Evolutionary conservation across 2,888 invertebrate genomes (phyloP).

Genomic region (Nemotelus nigrinus): DNA sequence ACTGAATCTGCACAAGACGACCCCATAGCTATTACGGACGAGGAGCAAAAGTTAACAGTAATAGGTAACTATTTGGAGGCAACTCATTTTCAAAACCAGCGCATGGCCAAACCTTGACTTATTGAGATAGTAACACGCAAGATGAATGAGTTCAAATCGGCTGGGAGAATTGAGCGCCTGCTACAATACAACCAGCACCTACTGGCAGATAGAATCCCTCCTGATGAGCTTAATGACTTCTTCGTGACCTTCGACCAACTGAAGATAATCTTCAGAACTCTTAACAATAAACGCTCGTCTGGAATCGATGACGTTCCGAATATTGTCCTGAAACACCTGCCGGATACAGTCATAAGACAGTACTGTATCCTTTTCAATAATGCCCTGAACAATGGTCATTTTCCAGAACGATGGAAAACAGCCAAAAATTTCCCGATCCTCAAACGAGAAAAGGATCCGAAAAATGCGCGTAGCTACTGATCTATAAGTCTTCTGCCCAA

Average conservation of each 20-base stretch:
- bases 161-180: background rate
- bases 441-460: slow-evolving; percentile 50
- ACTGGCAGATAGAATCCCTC: background rate
- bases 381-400: slow-evolving; percentile 1
- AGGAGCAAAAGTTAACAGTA: too few species aligned
- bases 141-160: background rate
- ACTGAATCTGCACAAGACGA: background rate
- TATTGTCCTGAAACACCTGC: background rate
- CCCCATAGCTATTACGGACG: background rate
- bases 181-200: background rate
- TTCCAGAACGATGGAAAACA: slow-evolving; percentile 50
- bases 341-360: background rate
- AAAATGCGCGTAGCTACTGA: slow-evolving; percentile 49
- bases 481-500: slow-evolving; percentile 54
- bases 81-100: background rate
- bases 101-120: background rate
- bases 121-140: background rate
- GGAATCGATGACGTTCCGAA: slow-evolving; percentile 15
- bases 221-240: background rate
- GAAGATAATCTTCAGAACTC: background rate
- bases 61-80: background rate
- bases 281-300: slow-evolving; percentile 16
- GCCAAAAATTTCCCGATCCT: slow-evolving; percentile 52
- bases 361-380: slow-evolving; percentile 16
- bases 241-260: slow-evolving; percentile 1